Evolutionary conservation across 2,888 invertebrate genomes (phyloP).

Genomic region (Diplolepis rosae): DNA sequence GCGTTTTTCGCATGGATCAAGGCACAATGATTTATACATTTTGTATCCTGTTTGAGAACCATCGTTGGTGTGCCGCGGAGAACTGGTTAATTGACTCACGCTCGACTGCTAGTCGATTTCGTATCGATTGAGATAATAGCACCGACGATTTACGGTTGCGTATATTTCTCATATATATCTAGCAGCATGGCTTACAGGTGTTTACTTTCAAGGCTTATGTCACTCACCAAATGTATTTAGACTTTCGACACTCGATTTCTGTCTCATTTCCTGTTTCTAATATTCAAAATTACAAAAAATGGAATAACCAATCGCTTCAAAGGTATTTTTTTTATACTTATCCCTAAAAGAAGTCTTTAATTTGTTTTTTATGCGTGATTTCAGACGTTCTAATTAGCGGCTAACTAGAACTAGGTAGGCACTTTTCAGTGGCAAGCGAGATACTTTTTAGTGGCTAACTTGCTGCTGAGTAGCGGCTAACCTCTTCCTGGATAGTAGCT

Average conservation of each 20-base stretch:
- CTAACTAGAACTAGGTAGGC: too few species aligned
- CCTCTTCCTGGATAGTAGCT: too few species aligned
- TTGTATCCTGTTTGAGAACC: neutral
- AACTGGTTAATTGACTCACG: constrained; percentile 42
- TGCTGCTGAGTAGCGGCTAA: too few species aligned
- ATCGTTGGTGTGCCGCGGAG: constrained; percentile 42
- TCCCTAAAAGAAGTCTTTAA: too few species aligned
- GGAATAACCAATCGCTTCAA: too few species aligned
- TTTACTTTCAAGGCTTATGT: constrained; percentile 22
- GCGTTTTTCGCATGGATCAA: neutral
- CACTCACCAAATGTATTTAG: constrained; percentile 5
- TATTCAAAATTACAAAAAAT: too few species aligned
- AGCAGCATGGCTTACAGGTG: constrained; percentile 1
- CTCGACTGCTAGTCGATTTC: constrained; percentile 34
- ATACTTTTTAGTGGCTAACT: too few species aligned
- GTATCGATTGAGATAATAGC: constrained; percentile 42
- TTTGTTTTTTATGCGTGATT: too few species aligned
- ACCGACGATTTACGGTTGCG: constrained; percentile 47
- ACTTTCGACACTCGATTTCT: constrained; percentile 20
- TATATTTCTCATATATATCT: constrained; percentile 19
- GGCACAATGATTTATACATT: neutral
- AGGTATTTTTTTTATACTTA: too few species aligned
- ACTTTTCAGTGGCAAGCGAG: too few species aligned
- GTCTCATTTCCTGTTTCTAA: constrained; percentile 21
- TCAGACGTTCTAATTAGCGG: too few species aligned